These are phyloP conservation scores for Buathra laborator DNA, from an alignment of 2,888 invertebrate species.

Conservation along the genomic window DNA sequence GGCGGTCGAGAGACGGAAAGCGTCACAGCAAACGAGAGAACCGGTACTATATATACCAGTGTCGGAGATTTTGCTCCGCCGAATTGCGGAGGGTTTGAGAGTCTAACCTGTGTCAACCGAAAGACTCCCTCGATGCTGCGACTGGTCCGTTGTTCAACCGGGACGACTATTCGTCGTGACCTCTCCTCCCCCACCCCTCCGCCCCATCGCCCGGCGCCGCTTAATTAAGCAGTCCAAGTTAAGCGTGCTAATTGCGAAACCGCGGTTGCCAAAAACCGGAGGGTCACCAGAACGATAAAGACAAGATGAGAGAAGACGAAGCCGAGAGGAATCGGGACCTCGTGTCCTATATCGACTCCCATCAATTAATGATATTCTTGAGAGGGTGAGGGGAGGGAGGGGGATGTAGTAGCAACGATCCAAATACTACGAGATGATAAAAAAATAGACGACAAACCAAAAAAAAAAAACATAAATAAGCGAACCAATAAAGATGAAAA, in stretches of 20 bases:
- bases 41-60: conserved; percentile 18
- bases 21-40: conserved; percentile 25
- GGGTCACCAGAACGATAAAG: conserved; percentile 14
- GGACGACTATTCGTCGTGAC: conserved; percentile 53
- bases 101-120: conserved; percentile 69
- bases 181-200: neutral
- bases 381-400: too few species aligned
- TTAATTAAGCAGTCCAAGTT: conserved; percentile 79
- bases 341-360: conserved; percentile 10
- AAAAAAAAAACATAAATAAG: neutral
- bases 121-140: conserved; percentile 67
- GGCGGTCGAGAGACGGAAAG: neutral
- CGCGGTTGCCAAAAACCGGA: conserved; percentile 64
- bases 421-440: too few species aligned
- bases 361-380: conserved; percentile 15
- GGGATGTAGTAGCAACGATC: too few species aligned
- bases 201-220: conserved; percentile 55
- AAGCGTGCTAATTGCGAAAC: conserved; percentile 77
- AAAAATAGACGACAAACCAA: too few species aligned
- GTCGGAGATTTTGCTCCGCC: conserved; percentile 38
- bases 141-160: conserved; percentile 42
- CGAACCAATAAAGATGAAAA: neutral
- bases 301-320: conserved; percentile 18
- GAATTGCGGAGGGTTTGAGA: conserved; percentile 32
- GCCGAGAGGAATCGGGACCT: conserved; percentile 3